These are phyloP conservation scores for Ganaspis sp. DNA, from an alignment of 1,140 invertebrate genomes.

Conservation along the genomic window DNA sequence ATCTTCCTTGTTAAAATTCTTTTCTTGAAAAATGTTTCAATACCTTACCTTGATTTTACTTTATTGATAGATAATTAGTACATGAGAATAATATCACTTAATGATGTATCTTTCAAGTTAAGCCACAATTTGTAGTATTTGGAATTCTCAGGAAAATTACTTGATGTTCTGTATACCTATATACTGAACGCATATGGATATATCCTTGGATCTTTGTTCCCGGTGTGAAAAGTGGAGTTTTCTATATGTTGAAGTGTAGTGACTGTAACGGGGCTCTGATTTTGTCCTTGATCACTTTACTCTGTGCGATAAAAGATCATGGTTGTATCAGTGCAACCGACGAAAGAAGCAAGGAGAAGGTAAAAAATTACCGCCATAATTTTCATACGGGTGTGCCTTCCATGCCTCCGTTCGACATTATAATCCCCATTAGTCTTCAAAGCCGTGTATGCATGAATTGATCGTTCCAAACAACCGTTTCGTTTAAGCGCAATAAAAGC, in stretches of 20 bases:
- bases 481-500: slow-evolving; percentile 13
- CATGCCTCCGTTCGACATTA: slow-evolving; percentile 40
- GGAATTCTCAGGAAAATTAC: not conserved
- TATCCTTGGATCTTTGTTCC: not conserved
- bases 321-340: slow-evolving; percentile 8
- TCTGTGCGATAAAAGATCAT: slow-evolving; percentile 34
- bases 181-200: no score
- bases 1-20: slow-evolving; percentile 14
- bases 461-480: not conserved
- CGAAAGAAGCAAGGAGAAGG: slow-evolving; percentile 16
- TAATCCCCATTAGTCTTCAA: slow-evolving; percentile 44
- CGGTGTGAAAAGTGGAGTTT: not conserved
- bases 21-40: not conserved
- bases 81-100: not conserved
- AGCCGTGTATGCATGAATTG: not conserved
- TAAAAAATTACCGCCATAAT: slow-evolving; percentile 41
- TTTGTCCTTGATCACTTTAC: slow-evolving; percentile 40
- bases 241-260: not conserved
- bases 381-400: slow-evolving; percentile 44
- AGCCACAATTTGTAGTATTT: no score
- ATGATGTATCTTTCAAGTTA: no score
- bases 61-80: slow-evolving; percentile 6
- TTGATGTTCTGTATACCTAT: not conserved
- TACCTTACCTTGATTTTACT: not conserved
- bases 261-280: not conserved